A percentile compares a stretch with the other conserved stretches of the same genome.
phyloP scores from a whole-genome alignment of 2,797 vertebrate species.

The Acestrorhynchus altus region DNA sequence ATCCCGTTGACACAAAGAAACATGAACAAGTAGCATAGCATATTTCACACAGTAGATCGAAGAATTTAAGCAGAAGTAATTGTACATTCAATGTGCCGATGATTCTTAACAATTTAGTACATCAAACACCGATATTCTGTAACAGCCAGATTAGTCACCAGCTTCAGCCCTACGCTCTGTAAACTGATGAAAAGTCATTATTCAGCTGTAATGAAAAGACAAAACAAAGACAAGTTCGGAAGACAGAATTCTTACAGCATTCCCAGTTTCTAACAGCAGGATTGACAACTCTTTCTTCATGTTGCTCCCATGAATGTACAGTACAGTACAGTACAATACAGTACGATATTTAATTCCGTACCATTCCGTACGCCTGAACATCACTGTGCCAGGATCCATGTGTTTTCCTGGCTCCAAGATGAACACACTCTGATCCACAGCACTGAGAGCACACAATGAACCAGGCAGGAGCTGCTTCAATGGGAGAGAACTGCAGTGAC shows the following conservation, averaged over 20 bases:
- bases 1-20: background rate
- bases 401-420: constrained; percentile 76
- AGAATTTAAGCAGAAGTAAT: background rate
- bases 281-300: too few relatives aligned
- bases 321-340: too few relatives aligned
- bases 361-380: too few relatives aligned
- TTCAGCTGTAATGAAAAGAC: background rate
- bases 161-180: constrained; percentile 52
- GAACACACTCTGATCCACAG: constrained; percentile 84
- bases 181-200: background rate
- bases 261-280: too few relatives aligned
- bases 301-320: too few relatives aligned
- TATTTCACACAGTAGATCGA: background rate
- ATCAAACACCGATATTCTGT: constrained; percentile 25
- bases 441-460: constrained; percentile 85
- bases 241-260: too few relatives aligned
- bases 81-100: background rate
- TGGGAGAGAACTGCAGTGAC: constrained; percentile 72
- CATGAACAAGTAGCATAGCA: background rate
- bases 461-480: constrained; percentile 73
- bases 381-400: constrained; percentile 76
- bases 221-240: too few relatives aligned
- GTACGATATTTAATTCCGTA: too few relatives aligned
- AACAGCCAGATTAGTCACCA: constrained; percentile 50
- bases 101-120: constrained; percentile 6